Evolutionary conservation across 2,888 invertebrate species (phyloP).

Genomic region (Lissocephala sabroskyi): DNA sequence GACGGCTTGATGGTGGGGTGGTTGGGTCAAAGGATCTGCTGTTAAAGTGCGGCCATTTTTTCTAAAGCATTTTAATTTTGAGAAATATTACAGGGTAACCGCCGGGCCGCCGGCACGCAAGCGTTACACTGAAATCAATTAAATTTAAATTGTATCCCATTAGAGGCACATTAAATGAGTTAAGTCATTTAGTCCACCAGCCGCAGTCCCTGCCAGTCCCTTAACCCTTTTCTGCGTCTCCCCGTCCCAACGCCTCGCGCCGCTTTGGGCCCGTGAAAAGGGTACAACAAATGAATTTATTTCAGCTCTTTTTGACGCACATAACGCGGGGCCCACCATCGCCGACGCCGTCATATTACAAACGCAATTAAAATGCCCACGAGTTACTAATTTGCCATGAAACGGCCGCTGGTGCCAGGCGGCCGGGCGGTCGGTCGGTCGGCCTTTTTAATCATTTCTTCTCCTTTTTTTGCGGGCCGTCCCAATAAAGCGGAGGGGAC

Average conservation of each 20-base stretch:
- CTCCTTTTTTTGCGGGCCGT: too few relatives aligned
- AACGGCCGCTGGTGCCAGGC: conserved; percentile 24
- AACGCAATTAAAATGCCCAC: conserved; percentile 63
- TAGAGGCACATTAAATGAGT: conserved; percentile 62
- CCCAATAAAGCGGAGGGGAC: conserved; percentile 1
- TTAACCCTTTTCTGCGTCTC: conserved; percentile 44
- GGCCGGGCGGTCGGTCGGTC: too few relatives aligned
- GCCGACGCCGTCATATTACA: conserved; percentile 40
- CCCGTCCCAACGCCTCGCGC: too few relatives aligned
- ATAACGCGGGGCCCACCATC: conserved; percentile 21
- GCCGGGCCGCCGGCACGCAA: neutral
- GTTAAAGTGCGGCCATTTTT: conserved; percentile 41
- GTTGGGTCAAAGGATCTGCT: conserved; percentile 5
- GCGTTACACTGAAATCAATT: conserved; percentile 45
- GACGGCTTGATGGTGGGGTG: too few relatives aligned
- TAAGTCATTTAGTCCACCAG: conserved; percentile 36
- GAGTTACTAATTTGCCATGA: conserved; percentile 60
- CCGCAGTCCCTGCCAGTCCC: conserved; percentile 26
- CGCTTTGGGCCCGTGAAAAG: too few relatives aligned
- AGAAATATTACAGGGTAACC: conserved; percentile 30
- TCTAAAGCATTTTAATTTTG: conserved; percentile 48
- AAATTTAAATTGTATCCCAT: conserved; percentile 65
- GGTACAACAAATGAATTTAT: conserved; percentile 55
- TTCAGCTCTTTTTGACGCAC: conserved; percentile 51
- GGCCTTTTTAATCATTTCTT: too few relatives aligned